Evolutionary conservation across 2,113 vertebrate genomes (phyloP), one percentile per base, ranked within the genome.

Genomic region (Tonatia bakeri): DNA sequence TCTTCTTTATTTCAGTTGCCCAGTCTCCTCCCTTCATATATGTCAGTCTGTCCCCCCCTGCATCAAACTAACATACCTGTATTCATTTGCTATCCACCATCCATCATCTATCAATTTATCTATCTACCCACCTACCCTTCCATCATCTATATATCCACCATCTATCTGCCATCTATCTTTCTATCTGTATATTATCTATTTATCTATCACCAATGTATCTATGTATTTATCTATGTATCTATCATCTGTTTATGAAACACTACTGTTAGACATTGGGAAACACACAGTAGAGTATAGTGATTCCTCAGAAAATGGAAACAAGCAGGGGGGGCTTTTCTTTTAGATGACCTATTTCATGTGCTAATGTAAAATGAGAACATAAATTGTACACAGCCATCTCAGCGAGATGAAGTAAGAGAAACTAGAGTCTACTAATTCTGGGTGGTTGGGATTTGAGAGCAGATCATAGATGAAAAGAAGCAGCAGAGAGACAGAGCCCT

Each of bases 21-120:
- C 9, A 43, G 36, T n/a, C 2, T 2, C 3, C 28, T 65, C 47
- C 54, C 28, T 69, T 26, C 2, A 5, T 64, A 10, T 40, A 0
- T 7, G 7, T 54, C 5, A 12, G 3, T 50, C 26, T 2, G 1
- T 33, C 15, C 69, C 17, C n/a, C 8, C 7, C 15, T 43, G 14
- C 5, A 28, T 33, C 31, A n/a, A 40, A 31, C 6, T 8, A 20
- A 20, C 17, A 1, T 15, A 2, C 5, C 8, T 70, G 26, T 31
- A 3, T 20, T 15, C 0, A 2, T 59, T 52, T 4, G 15, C 19
- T 0, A 36, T 1, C 4, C 15, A 28, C 59, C 17, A 28, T 61
- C 59, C 26, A 61, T 36, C 22, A 2, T 45, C 72, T 47, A 43
- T 59, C 16, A 33, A 36, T 31, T n/a, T 79, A 33, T 33, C 1